Evolutionary conservation across 2,797 vertebrate species (phyloP).

Genomic region (Lates japonicus): DNA sequence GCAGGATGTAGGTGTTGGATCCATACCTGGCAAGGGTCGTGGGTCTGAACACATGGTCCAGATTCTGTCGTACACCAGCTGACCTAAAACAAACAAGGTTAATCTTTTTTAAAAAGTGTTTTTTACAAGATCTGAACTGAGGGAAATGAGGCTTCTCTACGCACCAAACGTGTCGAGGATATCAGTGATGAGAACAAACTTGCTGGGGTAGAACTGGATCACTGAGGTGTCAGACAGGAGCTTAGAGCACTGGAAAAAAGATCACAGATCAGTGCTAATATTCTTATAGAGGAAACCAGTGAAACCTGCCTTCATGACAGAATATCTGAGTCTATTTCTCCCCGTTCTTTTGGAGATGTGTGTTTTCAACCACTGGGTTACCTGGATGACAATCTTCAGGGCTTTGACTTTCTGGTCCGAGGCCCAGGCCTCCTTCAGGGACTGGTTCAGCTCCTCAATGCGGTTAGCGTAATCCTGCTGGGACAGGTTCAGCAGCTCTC

Average conservation of each 20-base stretch:
- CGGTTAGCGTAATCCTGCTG: conserved; percentile 98
- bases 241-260: conserved; percentile 92
- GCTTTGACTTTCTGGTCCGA: conserved; percentile 99
- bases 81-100: conserved; percentile 83
- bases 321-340: not conserved
- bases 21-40: conserved; percentile 86
- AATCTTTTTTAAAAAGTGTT: conserved; percentile 7
- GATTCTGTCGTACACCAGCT: conserved; percentile 96
- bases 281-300: too few species aligned
- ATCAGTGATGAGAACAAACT: conserved; percentile 98
- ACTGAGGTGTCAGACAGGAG: conserved; percentile 97
- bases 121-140: not conserved
- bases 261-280: not conserved
- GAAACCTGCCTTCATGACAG: too few species aligned
- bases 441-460: conserved; percentile 98
- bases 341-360: not conserved
- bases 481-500: conserved; percentile 95
- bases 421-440: conserved; percentile 97
- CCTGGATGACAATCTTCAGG: conserved; percentile 99
- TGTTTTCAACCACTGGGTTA: conserved; percentile 53
- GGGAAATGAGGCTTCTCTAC: conserved; percentile 40
- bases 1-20: accelerated
- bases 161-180: conserved; percentile 98
- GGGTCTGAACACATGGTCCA: conserved; percentile 94
- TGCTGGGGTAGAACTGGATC: conserved; percentile 99